These are phyloP conservation scores for Campylomormyrus tamandua DNA, from an alignment of 2,113 vertebrate species.

Conservation along the genomic window DNA sequence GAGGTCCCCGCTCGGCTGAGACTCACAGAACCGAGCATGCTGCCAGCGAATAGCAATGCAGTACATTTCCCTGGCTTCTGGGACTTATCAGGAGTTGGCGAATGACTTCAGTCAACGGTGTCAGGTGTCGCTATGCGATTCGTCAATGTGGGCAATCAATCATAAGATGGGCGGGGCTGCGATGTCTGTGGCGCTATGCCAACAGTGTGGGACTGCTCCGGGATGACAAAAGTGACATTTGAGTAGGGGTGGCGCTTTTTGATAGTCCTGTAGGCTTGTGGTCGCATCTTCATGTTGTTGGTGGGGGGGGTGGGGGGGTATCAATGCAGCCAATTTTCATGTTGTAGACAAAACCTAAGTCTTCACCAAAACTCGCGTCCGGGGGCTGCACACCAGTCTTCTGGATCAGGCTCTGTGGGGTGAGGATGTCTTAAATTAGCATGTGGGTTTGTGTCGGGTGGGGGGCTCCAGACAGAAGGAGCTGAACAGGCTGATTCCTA, in stretches of 20 bases:
- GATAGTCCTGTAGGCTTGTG: background rate
- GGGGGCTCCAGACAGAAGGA: background rate
- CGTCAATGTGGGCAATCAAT: background rate
- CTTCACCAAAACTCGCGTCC: background rate
- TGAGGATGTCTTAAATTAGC: constrained; percentile 19
- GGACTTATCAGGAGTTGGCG: background rate
- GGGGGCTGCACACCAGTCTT: background rate
- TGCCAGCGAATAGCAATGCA: constrained; percentile 30
- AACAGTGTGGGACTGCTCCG: background rate
- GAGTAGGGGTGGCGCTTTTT: background rate
- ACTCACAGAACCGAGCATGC: background rate
- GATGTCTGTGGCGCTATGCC: background rate
- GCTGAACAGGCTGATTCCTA: background rate
- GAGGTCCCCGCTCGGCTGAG: constrained; percentile 23
- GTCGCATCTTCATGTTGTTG: background rate
- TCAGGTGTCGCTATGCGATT: background rate
- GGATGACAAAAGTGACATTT: background rate
- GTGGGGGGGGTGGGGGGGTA: background rate
- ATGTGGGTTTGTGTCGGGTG: background rate
- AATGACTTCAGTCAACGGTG: background rate
- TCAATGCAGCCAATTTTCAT: constrained; percentile 12
- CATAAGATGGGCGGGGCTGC: background rate
- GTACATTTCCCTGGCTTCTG: background rate
- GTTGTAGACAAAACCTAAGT: background rate
- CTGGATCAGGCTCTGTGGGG: background rate